Conservation (phyloP, 2,113 vertebrate genomes). For the Ceuthmochares aereus region DNA sequence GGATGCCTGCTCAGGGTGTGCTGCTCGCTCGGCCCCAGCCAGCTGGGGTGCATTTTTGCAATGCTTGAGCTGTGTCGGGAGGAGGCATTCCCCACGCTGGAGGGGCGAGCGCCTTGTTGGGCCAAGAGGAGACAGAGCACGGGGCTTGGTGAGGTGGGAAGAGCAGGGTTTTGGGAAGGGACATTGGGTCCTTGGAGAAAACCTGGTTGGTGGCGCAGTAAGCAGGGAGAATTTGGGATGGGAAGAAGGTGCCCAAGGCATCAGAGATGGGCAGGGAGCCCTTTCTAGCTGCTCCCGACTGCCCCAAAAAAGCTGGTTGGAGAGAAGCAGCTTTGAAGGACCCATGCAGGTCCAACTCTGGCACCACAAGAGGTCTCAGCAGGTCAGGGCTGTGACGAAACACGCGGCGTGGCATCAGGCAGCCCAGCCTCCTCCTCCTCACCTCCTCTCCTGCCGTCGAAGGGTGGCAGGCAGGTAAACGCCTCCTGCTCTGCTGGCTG, state of each 20-base stretch:
- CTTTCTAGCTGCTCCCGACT: background rate
- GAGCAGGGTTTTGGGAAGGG: background rate
- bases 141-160: background rate
- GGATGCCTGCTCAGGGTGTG: background rate
- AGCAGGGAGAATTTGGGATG: fast-evolving
- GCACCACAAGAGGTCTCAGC: background rate
- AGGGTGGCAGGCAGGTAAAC: background rate
- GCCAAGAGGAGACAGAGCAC: background rate
- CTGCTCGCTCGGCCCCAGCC: background rate
- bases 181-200: fast-evolving
- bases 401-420: background rate
- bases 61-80: background rate
- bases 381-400: background rate
- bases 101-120: background rate
- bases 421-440: background rate
- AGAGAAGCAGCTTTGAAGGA: fast-evolving
- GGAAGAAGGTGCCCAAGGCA: background rate
- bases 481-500: background rate
- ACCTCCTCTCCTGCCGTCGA: background rate
- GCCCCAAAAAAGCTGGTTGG: background rate
- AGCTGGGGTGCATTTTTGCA: background rate
- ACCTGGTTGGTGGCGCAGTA: fast-evolving
- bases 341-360: fast-evolving
- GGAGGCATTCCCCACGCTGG: background rate
- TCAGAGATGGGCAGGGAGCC: background rate